A percentile compares a stretch with the other conserved stretches of the same genome.
Conservation (phyloP, 2,113 vertebrate species). For the Heptranchias perlo region DNA sequence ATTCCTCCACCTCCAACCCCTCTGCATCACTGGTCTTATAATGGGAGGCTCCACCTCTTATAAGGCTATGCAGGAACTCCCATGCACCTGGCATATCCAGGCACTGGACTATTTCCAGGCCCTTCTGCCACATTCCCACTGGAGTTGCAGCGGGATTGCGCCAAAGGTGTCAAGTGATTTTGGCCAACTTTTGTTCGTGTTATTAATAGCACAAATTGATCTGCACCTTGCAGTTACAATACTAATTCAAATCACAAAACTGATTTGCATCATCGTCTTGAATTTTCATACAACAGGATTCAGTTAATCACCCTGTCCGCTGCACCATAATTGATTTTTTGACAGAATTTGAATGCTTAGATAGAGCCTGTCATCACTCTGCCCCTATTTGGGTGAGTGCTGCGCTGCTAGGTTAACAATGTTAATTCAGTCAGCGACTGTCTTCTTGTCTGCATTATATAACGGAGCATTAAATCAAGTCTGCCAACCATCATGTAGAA, state of each 20-base stretch:
- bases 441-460: background rate
- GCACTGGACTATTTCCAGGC: background rate
- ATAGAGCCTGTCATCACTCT: background rate
- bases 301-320: background rate
- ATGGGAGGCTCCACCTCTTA: background rate
- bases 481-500: background rate
- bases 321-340: background rate
- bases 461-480: background rate
- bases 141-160: background rate
- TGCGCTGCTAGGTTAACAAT: no score
- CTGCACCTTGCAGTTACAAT: background rate
- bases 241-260: background rate
- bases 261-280: background rate
- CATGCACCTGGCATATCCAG: background rate
- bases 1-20: background rate
- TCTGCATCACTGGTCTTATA: background rate
- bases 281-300: background rate
- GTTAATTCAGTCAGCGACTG: background rate
- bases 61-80: background rate
- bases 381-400: background rate
- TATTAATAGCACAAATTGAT: background rate
- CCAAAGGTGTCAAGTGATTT: background rate
- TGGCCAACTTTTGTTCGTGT: background rate
- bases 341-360: background rate
- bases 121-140: background rate